Evolutionary conservation across 37 sponge, comb jelly and placozoan species (phyloP), one percentile per base, ranked within the genome.

Genomic region (Axinella damicornis): DNA sequence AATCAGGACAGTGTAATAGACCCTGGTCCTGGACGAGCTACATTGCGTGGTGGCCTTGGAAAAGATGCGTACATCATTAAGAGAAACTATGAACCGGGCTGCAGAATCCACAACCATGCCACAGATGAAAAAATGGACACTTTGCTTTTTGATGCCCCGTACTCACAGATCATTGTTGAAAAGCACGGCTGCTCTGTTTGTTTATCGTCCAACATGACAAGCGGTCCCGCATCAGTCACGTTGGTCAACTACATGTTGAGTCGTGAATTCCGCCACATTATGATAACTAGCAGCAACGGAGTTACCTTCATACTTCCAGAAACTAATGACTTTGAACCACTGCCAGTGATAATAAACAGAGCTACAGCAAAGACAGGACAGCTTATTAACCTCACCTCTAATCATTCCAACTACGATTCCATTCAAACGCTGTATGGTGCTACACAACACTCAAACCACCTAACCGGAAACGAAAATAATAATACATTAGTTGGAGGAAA

Each of bases 401-500:
- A n/a, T n/a, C n/a, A n/a, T n/a, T 78, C 31, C 24, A 64, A 27
- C 66, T 77, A 28, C 60, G 21, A n/a, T 18, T 20, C 64, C 41
- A 69, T 80, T 24, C 65, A 69, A 52, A 80, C 81, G 17, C 69
- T 83, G 73, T 61, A 41, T 57, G 83, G 83, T 37, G 20, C 73
- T 19, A 83, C 34, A 21, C 31, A 19, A 19, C 30, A 30, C 11
- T 24, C 39, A 19, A 83, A 83, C 64, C 28, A 72, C 31, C 78
- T 83, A 20, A n/a, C 31, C 11, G 83, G 83, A 72, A 72, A 72
- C 36, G 63, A 6, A 5, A 19, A 62, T 15, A 46, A 30, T n/a
- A 71, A 83, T 69, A 83, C 73, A n/a, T 13, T 83, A 58, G 74
- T 83, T 71, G 83, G 83, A 12, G 83, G 83, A 62, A 18, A 21